Evolutionary conservation across 1,140 invertebrate genomes (phyloP).

Genomic region (Pararge aegeria): DNA sequence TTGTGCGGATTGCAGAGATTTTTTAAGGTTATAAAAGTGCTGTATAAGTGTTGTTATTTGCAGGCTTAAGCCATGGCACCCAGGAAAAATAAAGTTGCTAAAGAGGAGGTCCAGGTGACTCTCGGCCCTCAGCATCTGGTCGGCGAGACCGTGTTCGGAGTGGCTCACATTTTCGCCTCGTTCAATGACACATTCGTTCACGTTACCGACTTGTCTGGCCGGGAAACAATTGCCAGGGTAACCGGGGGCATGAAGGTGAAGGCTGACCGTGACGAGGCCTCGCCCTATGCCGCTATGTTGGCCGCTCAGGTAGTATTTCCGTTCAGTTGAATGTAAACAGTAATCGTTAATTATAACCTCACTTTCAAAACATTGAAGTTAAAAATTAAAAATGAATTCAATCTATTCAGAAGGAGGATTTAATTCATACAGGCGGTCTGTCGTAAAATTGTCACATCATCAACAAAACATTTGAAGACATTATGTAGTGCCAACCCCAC

Average conservation of each 20-base stretch:
- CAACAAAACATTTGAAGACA: no score
- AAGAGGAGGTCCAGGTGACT: constrained; percentile 97
- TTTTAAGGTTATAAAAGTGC: constrained; percentile 66
- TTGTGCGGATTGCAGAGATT: constrained; percentile 59
- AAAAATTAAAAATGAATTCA: neutral
- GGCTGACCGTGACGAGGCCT: constrained; percentile 99
- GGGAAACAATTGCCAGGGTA: constrained; percentile 98
- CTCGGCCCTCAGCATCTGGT: constrained; percentile 98
- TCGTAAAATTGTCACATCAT: no score
- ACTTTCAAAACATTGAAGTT: neutral
- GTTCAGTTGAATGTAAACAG: constrained; percentile 7
- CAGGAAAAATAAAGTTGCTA: constrained; percentile 97
- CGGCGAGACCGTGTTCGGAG: constrained; percentile 98
- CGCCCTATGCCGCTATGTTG: constrained; percentile 99
- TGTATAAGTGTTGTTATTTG: constrained; percentile 62
- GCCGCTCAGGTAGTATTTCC: constrained; percentile 91
- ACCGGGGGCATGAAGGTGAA: constrained; percentile 99
- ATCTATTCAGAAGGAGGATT: no score
- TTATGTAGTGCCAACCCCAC: no score
- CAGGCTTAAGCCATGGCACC: constrained; percentile 91
- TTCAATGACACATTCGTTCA: constrained; percentile 99
- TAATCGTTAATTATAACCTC: constrained; percentile 13
- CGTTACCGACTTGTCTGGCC: constrained; percentile 98
- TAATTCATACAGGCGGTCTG: no score
- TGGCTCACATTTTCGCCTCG: constrained; percentile 99